A percentile compares a stretch with the other conserved stretches of the same genome.
Evolutionary conservation across 1,140 invertebrate genomes (phyloP).

Genomic region (Drosophila sturtevanti): DNA sequence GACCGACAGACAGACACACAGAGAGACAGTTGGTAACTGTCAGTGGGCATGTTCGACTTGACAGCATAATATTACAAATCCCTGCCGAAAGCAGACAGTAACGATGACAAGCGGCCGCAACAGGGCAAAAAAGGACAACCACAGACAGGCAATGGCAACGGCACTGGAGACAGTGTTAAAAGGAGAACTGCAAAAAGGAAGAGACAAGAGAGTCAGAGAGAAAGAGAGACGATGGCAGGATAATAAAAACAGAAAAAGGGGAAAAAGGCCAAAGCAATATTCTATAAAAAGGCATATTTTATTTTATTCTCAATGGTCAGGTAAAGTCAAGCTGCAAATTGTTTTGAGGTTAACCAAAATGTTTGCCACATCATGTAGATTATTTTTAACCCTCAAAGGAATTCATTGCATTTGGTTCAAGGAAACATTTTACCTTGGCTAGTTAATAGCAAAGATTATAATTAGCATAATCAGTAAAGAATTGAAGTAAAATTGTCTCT

Average conservation of each 20-base stretch:
- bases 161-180: not conserved
- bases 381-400: conserved; percentile 18
- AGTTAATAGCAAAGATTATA: not conserved
- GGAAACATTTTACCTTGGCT: not conserved
- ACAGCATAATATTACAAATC: conserved; percentile 81
- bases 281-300: conserved; percentile 50
- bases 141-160: conserved; percentile 19
- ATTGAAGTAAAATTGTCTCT: not conserved
- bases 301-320: conserved; percentile 29
- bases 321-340: conserved; percentile 33
- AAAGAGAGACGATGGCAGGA: not conserved
- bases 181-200: not conserved
- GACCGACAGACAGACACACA: conserved; percentile 8
- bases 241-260: conserved; percentile 1
- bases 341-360: conserved; percentile 39
- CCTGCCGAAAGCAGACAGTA: conserved; percentile 77
- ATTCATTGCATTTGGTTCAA: not conserved
- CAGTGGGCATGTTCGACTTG: conserved; percentile 79
- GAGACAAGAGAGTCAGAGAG: not conserved
- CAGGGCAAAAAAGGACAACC: conserved; percentile 45
- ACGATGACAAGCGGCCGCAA: conserved; percentile 64
- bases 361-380: conserved; percentile 24
- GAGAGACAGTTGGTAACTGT: conserved; percentile 72
- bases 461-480: not conserved
- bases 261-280: conserved; percentile 20